Percentiles rank a stretch among this genome's conserved stretches.
Evolutionary conservation across 2,113 vertebrate species (phyloP).

Genomic region (Collichthys lucidus): DNA sequence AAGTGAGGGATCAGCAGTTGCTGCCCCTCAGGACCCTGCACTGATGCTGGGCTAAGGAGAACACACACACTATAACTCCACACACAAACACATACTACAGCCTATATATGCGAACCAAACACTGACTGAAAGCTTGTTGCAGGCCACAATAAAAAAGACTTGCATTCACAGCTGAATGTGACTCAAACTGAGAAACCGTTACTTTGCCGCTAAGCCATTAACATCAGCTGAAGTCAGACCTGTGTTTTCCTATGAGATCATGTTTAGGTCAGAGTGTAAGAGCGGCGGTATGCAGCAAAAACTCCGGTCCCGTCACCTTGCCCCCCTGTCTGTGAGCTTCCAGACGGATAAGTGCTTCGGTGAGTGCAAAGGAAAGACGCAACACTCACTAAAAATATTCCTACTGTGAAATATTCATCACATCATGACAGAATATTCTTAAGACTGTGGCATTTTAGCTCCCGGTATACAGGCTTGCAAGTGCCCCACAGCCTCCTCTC

Average conservation of each 20-base stretch:
- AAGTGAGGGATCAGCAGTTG: conserved; percentile 74
- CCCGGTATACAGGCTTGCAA: conserved; percentile 46
- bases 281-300: conserved; percentile 23
- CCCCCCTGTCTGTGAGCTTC: conserved; percentile 42
- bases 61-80: conserved; percentile 12
- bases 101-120: background rate
- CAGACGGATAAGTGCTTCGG: conserved; percentile 54
- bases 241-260: conserved; percentile 27
- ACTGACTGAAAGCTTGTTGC: conserved; percentile 36
- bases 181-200: conserved; percentile 4
- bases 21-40: conserved; percentile 63
- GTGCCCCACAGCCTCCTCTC: conserved; percentile 23
- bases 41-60: conserved; percentile 66
- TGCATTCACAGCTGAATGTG: conserved; percentile 25
- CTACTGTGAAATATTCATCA: conserved; percentile 79
- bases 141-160: conserved; percentile 24
- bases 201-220: conserved; percentile 37
- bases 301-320: conserved; percentile 19
- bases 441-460: conserved; percentile 69
- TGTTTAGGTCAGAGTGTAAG: conserved; percentile 46
- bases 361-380: conserved; percentile 50
- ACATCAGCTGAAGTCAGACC: conserved; percentile 36
- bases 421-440: conserved; percentile 70
- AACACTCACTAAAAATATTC: conserved; percentile 74
- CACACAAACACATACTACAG: conserved; percentile 21